phyloP scores from a whole-genome alignment of 2,113 vertebrate species.

The Trichechus manatus region DNA sequence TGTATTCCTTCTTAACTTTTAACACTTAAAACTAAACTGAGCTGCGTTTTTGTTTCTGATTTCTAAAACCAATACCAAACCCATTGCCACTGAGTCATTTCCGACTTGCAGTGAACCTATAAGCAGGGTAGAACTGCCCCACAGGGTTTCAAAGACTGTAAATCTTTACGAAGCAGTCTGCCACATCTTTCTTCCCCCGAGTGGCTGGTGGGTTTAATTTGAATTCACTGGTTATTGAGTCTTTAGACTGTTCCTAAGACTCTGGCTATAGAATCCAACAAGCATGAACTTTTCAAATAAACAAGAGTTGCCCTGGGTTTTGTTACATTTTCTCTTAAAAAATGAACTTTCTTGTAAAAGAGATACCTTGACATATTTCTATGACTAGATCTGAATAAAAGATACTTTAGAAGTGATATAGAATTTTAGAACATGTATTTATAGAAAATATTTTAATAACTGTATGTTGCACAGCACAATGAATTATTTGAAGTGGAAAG shows the following conservation, averaged over 20 bases:
- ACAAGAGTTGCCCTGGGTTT: neutral
- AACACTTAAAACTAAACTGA: neutral
- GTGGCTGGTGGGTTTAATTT: neutral
- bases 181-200: too few species aligned
- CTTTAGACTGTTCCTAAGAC: neutral
- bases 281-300: constrained; percentile 13
- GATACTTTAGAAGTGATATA: constrained; percentile 32
- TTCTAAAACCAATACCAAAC: neutral
- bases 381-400: constrained; percentile 15
- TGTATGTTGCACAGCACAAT: neutral
- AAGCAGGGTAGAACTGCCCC: too few species aligned
- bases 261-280: neutral
- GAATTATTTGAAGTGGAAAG: constrained; percentile 52
- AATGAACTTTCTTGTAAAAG: neutral
- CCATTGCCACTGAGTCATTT: too few species aligned
- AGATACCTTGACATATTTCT: neutral
- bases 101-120: too few species aligned
- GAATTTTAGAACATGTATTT: constrained; percentile 34
- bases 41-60: neutral
- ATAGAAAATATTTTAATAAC: neutral
- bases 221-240: neutral
- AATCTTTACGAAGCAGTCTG: too few species aligned
- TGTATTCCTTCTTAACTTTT: neutral
- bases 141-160: too few species aligned
- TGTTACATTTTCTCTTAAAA: neutral